These are phyloP conservation scores for Ophioninae sp. DNA, from an alignment of 2,888 invertebrate genomes.

Conservation along the genomic window DNA sequence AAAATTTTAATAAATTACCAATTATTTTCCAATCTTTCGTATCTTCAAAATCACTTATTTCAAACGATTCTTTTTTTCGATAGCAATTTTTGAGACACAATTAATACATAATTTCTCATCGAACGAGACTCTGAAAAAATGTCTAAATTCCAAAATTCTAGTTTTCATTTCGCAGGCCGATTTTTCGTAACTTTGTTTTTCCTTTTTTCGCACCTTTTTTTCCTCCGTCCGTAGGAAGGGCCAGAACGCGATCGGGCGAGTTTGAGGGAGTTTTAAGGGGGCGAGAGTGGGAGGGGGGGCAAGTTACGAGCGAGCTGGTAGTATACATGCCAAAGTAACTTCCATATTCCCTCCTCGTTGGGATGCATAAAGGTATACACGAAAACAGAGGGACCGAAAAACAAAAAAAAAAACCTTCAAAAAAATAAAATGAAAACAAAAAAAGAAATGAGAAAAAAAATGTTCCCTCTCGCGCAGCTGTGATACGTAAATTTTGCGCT, in stretches of 20 bases:
- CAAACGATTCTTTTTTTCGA: too few species aligned
- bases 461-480: constrained; percentile 15
- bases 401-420: too few species aligned
- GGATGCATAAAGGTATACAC: constrained; percentile 27
- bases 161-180: not conserved
- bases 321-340: constrained; percentile 51
- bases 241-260: too few species aligned
- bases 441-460: constrained; percentile 47
- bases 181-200: constrained; percentile 33
- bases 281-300: not conserved
- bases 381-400: not conserved
- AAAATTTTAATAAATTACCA: too few species aligned
- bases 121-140: too few species aligned
- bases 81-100: too few species aligned
- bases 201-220: constrained; percentile 4
- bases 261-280: not conserved
- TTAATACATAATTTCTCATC: too few species aligned
- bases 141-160: too few species aligned
- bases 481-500: constrained; percentile 21
- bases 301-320: constrained; percentile 51
- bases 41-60: too few species aligned
- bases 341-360: not conserved
- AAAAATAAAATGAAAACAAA: too few species aligned
- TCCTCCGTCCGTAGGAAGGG: not conserved
- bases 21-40: too few species aligned